Evolutionary conservation across 1,140 invertebrate species (phyloP).

Genomic region (Zaprionus camerounensis): DNA sequence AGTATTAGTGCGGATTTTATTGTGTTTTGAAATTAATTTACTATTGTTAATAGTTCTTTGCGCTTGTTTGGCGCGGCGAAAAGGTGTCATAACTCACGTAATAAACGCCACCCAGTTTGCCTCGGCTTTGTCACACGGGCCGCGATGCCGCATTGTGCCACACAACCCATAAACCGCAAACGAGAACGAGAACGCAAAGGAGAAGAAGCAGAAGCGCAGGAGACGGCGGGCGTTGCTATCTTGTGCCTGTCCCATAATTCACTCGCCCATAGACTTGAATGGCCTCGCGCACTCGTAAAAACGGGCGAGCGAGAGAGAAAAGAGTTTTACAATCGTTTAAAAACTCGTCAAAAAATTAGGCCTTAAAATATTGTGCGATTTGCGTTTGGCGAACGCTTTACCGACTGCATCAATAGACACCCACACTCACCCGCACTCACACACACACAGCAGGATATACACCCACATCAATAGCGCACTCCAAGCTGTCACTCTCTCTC

Average conservation of each 20-base stretch:
- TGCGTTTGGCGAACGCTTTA: constrained; percentile 50
- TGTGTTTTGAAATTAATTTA: constrained; percentile 70
- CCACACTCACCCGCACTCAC: constrained; percentile 30
- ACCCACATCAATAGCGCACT: constrained; percentile 28
- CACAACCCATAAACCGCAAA: constrained; percentile 58
- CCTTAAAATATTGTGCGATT: constrained; percentile 79
- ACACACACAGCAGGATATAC: constrained; percentile 19
- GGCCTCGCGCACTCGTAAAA: constrained; percentile 73
- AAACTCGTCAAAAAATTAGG: constrained; percentile 84
- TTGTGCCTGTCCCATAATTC: constrained; percentile 72
- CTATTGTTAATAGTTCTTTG: constrained; percentile 67
- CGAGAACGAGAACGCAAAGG: constrained; percentile 14
- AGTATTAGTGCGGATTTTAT: constrained; percentile 69
- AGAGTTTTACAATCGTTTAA: constrained; percentile 84
- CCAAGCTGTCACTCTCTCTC: constrained; percentile 16
- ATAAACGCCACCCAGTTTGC: constrained; percentile 69
- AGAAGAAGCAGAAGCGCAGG: neutral
- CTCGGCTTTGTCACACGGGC: constrained; percentile 62
- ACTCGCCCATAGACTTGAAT: constrained; percentile 72
- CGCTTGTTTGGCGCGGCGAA: constrained; percentile 8
- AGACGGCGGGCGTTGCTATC: constrained; percentile 43
- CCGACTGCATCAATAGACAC: constrained; percentile 49
- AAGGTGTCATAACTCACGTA: constrained; percentile 74
- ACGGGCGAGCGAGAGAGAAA: constrained; percentile 63
- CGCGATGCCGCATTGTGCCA: constrained; percentile 19